Evolutionary conservation across 1,140 invertebrate genomes (phyloP).

Genomic region (Sinella curviseta): DNA sequence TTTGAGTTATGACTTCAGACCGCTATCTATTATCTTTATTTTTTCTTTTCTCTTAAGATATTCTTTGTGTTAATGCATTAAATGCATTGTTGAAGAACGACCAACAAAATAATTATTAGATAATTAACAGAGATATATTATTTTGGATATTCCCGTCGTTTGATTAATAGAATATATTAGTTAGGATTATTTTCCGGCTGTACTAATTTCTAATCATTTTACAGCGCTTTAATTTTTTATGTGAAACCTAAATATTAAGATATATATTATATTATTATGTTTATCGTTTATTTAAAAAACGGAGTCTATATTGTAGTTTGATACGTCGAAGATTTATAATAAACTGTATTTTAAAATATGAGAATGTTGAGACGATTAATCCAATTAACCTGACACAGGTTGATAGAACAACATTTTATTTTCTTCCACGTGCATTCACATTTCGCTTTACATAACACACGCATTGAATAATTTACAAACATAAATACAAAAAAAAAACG

Average conservation of each 20-base stretch:
- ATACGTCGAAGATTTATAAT: not conserved
- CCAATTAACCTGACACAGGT: no score
- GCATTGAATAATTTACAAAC: not conserved
- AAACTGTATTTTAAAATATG: not conserved
- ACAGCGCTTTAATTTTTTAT: conserved; percentile 24
- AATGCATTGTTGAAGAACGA: no score
- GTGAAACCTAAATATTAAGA: not conserved
- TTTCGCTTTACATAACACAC: no score
- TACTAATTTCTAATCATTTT: conserved; percentile 19
- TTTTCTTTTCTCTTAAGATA: no score
- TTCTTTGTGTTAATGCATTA: not conserved
- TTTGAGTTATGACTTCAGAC: no score
- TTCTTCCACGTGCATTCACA: not conserved
- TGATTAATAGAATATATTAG: not conserved
- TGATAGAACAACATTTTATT: no score
- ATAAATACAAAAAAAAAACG: not conserved
- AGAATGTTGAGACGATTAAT: not conserved
- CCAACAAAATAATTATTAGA: not conserved
- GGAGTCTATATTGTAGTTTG: no score
- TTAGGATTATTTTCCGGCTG: not conserved
- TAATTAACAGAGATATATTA: not conserved
- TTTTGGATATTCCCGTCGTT: not conserved
- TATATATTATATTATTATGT: not conserved
- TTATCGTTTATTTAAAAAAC: not conserved
- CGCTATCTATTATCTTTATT: no score